These are phyloP conservation scores for Amiota minor DNA, from an alignment of 2,888 invertebrate genomes.

Conservation along the genomic window DNA sequence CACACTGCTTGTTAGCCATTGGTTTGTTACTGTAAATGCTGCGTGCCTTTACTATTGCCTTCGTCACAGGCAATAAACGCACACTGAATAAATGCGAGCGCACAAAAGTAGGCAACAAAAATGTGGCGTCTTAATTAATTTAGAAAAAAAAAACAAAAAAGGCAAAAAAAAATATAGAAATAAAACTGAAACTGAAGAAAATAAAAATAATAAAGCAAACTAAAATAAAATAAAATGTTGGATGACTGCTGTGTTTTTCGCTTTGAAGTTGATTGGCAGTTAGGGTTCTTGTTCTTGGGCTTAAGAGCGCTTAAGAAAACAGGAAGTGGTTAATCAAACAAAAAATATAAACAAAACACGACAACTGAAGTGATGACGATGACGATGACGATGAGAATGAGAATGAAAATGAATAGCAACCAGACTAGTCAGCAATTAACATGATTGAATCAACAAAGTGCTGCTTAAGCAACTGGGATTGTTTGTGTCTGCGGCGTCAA, in stretches of 20 bases:
- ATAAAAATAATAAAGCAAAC: neutral
- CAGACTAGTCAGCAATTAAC: conserved; percentile 52
- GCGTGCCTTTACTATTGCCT: neutral
- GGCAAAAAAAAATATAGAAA: conserved; percentile 27
- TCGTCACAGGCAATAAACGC: conserved; percentile 13
- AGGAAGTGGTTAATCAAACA: neutral
- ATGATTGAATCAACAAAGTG: conserved; percentile 49
- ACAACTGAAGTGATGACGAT: neutral
- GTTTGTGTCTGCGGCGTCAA: conserved; percentile 37
- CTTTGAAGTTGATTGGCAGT: neutral
- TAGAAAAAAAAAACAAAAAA: conserved; percentile 35
- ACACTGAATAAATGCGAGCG: neutral
- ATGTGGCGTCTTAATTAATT: conserved; percentile 54
- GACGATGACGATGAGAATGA: neutral
- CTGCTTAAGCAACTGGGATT: neutral
- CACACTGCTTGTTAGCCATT: neutral
- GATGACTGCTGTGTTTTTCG: neutral
- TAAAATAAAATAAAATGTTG: neutral
- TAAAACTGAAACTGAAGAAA: conserved; percentile 2
- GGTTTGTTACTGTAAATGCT: neutral
- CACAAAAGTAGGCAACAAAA: conserved; percentile 4
- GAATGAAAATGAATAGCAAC: conserved; percentile 28
- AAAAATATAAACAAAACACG: no score
- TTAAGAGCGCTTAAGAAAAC: neutral
- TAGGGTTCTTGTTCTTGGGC: neutral